Evolutionary conservation across 2,888 invertebrate species (phyloP).

Genomic region (Diabrotica balteata): DNA sequence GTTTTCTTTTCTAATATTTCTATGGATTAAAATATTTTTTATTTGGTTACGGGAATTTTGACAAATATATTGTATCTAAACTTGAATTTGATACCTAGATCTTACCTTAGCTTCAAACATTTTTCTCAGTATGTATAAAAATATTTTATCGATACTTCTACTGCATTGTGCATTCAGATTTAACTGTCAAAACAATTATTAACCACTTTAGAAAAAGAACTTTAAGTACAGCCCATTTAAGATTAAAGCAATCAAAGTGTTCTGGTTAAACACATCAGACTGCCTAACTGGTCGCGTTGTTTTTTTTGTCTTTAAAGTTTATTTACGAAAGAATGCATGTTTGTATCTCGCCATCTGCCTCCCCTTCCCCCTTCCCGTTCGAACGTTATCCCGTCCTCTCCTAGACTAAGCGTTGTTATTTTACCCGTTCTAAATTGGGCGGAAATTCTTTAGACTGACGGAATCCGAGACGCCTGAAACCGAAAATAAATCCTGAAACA

Average conservation of each 20-base stretch:
- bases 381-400: slow-evolving; percentile 1
- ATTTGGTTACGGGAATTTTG: too few species aligned
- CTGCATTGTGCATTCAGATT: neutral
- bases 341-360: slow-evolving; percentile 16
- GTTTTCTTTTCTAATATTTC: too few species aligned
- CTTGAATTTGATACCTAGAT: too few species aligned
- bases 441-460: slow-evolving; percentile 30
- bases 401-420: slow-evolving; percentile 24
- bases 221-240: slow-evolving; percentile 6
- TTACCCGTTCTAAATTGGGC: slow-evolving; percentile 34
- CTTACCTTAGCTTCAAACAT: too few species aligned
- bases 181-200: slow-evolving; percentile 25
- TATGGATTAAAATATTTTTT: too few species aligned
- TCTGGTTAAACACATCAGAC: slow-evolving; percentile 9
- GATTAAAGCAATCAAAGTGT: slow-evolving; percentile 9
- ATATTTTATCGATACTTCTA: too few species aligned
- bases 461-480: slow-evolving; percentile 28
- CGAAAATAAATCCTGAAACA: slow-evolving; percentile 29
- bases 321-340: slow-evolving; percentile 25
- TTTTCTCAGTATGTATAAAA: too few species aligned
- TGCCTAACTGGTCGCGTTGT: neutral
- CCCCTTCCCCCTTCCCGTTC: neutral
- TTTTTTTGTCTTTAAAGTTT: slow-evolving; percentile 14
- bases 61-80: too few species aligned
- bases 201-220: slow-evolving; percentile 32